A percentile compares a stretch with the other conserved stretches of the same genome.
Evolutionary conservation across 2,113 vertebrate genomes (phyloP).

Genomic region (Apodemus speciosus): DNA sequence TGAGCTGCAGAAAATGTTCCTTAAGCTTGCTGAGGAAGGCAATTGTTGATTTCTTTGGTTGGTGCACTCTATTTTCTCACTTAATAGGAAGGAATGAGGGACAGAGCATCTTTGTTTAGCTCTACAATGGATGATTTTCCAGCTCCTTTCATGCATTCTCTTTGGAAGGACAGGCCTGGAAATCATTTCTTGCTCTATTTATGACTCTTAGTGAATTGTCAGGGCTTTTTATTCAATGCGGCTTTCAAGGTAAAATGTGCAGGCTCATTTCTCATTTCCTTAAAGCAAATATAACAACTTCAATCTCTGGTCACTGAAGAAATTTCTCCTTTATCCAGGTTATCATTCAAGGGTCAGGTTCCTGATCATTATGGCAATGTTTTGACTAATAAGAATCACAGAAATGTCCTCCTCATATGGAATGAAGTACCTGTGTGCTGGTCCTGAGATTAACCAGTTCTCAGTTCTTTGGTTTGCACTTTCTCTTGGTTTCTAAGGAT

Average conservation of each 20-base stretch:
- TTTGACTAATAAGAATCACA: slow-evolving; percentile 16
- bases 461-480: neutral
- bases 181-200: slow-evolving; percentile 66
- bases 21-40: neutral
- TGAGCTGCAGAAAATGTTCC: neutral
- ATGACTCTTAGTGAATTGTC: slow-evolving; percentile 50
- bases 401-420: neutral
- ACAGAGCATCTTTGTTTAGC: slow-evolving; percentile 53
- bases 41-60: slow-evolving; percentile 42
- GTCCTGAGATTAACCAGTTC: neutral
- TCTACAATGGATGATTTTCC: slow-evolving; percentile 46
- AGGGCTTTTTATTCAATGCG: slow-evolving; percentile 23
- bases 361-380: neutral
- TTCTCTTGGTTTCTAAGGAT: neutral
- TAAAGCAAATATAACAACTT: slow-evolving; percentile 52
- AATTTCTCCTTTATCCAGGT: neutral
- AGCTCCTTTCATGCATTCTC: slow-evolving; percentile 33
- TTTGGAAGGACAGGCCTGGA: slow-evolving; percentile 55
- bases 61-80: neutral
- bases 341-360: neutral
- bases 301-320: slow-evolving; percentile 18
- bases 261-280: slow-evolving; percentile 34
- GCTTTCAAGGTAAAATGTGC: slow-evolving; percentile 57
- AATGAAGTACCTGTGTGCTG: neutral
- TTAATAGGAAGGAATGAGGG: slow-evolving; percentile 26